Percentiles rank a stretch among this genome's conserved stretches.
phyloP scores from a whole-genome alignment of 2,797 vertebrate species.

The Coreius guichenoti region DNA sequence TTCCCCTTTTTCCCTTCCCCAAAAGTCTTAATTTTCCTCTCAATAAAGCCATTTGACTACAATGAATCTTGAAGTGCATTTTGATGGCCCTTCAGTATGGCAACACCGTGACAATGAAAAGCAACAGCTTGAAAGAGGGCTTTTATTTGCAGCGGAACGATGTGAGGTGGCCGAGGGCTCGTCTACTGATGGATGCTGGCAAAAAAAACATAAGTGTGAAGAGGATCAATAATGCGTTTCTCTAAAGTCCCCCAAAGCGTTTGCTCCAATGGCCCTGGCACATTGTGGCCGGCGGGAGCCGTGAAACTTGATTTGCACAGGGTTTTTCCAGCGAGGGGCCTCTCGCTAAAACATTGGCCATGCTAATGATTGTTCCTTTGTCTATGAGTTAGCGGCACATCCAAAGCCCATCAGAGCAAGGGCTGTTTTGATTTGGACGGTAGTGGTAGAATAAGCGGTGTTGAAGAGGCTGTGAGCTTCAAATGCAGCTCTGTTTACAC shows the following conservation, averaged over 20 bases:
- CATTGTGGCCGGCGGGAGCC: constrained; percentile 59
- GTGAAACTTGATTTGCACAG: constrained; percentile 70
- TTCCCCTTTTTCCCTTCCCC: neutral
- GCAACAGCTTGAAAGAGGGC: constrained; percentile 43
- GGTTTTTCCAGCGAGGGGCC: constrained; percentile 60
- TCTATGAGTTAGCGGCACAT: constrained; percentile 50
- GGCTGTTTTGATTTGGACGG: constrained; percentile 16
- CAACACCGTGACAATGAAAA: constrained; percentile 22
- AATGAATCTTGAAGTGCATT: constrained; percentile 30
- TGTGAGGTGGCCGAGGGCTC: constrained; percentile 26
- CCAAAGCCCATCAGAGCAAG: constrained; percentile 37
- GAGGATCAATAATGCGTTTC: constrained; percentile 55
- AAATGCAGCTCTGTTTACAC: constrained; percentile 6
- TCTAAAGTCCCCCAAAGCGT: constrained; percentile 52
- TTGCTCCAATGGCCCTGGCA: constrained; percentile 51
- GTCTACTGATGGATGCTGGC: constrained; percentile 53
- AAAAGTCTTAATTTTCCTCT: constrained; percentile 14
- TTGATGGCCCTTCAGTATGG: constrained; percentile 19
- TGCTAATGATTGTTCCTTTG: constrained; percentile 62
- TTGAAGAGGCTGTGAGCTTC: neutral
- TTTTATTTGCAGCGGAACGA: constrained; percentile 32
- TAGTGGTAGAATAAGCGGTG: constrained; percentile 33
- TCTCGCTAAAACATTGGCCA: constrained; percentile 65
- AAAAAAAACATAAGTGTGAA: constrained; percentile 37
- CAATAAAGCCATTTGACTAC: constrained; percentile 38